These are phyloP conservation scores for Taxidea taxus DNA, from an alignment of 2,113 vertebrate species.

Conservation along the genomic window DNA sequence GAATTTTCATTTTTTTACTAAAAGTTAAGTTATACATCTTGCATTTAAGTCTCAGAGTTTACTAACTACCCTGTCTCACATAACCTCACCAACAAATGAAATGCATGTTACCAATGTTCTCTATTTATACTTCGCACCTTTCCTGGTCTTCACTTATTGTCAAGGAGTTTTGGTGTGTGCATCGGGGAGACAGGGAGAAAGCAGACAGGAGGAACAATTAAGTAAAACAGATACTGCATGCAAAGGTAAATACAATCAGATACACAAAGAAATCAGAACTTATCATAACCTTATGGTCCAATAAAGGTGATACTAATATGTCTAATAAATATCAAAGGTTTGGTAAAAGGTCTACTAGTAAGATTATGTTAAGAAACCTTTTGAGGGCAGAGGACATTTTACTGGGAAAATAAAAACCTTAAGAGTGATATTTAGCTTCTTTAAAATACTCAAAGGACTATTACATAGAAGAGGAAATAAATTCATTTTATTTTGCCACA, in stretches of 20 bases:
- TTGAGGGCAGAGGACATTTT: neutral
- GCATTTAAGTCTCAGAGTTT: neutral
- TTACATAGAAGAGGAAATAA: neutral
- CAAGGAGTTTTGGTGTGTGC: neutral
- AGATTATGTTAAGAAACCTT: neutral
- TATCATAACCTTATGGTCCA: neutral
- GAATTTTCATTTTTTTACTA: neutral
- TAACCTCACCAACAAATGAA: neutral
- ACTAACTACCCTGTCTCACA: neutral
- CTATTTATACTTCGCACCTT: neutral
- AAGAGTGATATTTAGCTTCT: neutral
- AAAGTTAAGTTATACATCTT: neutral
- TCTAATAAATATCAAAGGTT: neutral
- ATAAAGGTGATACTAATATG: neutral
- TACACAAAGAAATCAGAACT: neutral
- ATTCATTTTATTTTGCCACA: neutral
- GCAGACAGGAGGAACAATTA: neutral
- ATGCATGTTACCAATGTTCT: neutral
- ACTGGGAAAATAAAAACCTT: neutral
- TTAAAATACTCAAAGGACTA: neutral
- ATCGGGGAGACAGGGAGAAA: neutral
- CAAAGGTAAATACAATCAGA: conserved; percentile 7
- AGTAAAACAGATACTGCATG: neutral
- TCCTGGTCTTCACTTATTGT: neutral
- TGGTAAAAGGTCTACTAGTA: neutral